phyloP scores from a whole-genome alignment of 1,140 invertebrate species.

The Drosophila pruinosa region DNA sequence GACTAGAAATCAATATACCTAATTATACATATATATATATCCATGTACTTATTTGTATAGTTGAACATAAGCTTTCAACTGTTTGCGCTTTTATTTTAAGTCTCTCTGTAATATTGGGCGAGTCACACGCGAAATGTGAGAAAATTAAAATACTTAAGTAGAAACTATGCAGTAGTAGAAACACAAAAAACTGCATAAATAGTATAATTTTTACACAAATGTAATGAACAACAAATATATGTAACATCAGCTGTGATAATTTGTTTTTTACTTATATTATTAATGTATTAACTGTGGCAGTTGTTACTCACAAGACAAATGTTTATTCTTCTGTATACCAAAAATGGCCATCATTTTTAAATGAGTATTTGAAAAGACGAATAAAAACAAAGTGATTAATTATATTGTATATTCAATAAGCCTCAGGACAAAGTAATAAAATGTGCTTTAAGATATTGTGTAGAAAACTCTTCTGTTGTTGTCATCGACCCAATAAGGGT shows the following conservation, averaged over 20 bases:
- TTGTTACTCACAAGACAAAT: neutral
- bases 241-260: slow-evolving; percentile 1
- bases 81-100: slow-evolving; percentile 32
- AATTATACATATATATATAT: neutral
- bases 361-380: neutral
- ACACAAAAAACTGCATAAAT: neutral
- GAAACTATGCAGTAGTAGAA: slow-evolving; percentile 19
- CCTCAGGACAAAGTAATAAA: neutral
- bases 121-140: slow-evolving; percentile 36
- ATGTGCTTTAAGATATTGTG: slow-evolving; percentile 58
- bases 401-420: neutral
- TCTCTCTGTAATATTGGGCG: slow-evolving; percentile 27
- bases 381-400: no score
- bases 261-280: neutral
- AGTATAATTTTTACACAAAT: neutral
- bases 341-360: neutral
- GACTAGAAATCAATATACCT: no score
- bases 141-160: slow-evolving; percentile 42
- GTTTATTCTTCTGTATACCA: neutral
- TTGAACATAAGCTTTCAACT: slow-evolving; percentile 46
- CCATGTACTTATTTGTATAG: neutral
- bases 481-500: slow-evolving; percentile 35
- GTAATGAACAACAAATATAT: neutral
- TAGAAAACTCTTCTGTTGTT: slow-evolving; percentile 53
- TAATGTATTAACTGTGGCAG: neutral